A percentile compares a stretch with the other conserved stretches of the same genome.
These are phyloP conservation scores for Tympanuchus pallidicinctus DNA, from an alignment of 2,113 vertebrate genomes.

Conservation along the genomic window DNA sequence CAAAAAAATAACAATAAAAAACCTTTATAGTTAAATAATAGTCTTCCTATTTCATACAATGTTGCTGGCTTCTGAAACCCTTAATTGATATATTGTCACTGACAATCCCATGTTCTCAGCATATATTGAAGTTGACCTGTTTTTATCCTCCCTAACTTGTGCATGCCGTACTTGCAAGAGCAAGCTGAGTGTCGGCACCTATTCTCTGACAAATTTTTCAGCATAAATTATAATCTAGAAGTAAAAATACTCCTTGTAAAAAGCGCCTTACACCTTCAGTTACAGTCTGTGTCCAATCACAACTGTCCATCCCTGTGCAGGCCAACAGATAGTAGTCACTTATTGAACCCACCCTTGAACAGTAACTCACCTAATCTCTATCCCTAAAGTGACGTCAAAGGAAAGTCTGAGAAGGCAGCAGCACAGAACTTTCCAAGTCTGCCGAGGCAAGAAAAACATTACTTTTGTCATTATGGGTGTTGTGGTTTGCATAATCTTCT, in stretches of 20 bases:
- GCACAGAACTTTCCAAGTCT: slow-evolving; percentile 59
- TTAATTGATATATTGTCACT: slow-evolving; percentile 7
- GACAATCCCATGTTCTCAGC: background rate
- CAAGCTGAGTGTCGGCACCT: background rate
- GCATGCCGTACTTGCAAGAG: background rate
- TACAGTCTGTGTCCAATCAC: background rate
- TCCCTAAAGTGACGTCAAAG: slow-evolving; percentile 72
- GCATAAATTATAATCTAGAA: background rate
- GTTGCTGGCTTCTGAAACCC: background rate
- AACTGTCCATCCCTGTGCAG: background rate
- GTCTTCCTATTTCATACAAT: background rate
- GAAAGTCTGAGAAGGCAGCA: slow-evolving; percentile 59
- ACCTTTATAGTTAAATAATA: background rate
- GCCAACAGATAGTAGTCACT: slow-evolving; percentile 19
- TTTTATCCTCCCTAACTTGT: background rate
- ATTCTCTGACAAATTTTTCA: slow-evolving; percentile 1
- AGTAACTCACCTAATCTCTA: slow-evolving; percentile 74
- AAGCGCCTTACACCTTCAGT: background rate
- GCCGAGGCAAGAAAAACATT: slow-evolving; percentile 64
- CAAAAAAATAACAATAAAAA: background rate
- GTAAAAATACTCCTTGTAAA: background rate
- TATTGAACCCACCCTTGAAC: slow-evolving; percentile 46
- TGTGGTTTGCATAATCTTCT: slow-evolving; percentile 59
- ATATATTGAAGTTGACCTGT: background rate
- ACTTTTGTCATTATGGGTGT: slow-evolving; percentile 55